A percentile compares a stretch with the other conserved stretches of the same genome.
Conservation (phyloP, 2,797 vertebrate genomes). For the Rhynchonycteris naso region DNA sequence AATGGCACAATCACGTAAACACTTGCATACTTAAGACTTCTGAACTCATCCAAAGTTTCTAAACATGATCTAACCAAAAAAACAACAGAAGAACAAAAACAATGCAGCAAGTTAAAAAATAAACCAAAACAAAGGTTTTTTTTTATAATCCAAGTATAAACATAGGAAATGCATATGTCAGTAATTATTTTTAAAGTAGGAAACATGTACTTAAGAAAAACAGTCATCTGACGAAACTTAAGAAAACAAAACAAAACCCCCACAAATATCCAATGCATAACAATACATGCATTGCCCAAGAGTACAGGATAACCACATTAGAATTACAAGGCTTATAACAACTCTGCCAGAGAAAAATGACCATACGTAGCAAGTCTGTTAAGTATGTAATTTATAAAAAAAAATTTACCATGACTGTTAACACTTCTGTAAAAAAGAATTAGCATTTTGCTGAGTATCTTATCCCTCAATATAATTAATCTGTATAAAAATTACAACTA, state of each 20-base stretch:
- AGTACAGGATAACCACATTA: slow-evolving; percentile 72
- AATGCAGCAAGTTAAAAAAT: slow-evolving; percentile 87
- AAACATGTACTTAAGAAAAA: slow-evolving; percentile 85
- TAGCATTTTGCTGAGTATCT: slow-evolving; percentile 77
- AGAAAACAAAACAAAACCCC: slow-evolving; percentile 52
- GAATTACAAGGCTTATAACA: slow-evolving; percentile 74
- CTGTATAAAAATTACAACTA: slow-evolving; percentile 79
- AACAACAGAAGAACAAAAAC: slow-evolving; percentile 86
- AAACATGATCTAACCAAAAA: slow-evolving; percentile 85
- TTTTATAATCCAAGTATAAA: slow-evolving; percentile 88
- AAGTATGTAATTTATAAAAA: slow-evolving; percentile 76
- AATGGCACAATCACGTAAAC: slow-evolving; percentile 92
- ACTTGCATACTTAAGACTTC: slow-evolving; percentile 93
- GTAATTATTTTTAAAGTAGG: slow-evolving; percentile 84
- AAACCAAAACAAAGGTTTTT: slow-evolving; percentile 70
- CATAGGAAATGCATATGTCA: slow-evolving; percentile 86
- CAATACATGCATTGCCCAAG: slow-evolving; percentile 81
- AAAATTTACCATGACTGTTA: slow-evolving; percentile 77
- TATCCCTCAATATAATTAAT: slow-evolving; percentile 77
- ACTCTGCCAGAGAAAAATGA: slow-evolving; percentile 59
- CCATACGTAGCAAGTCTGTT: slow-evolving; percentile 72
- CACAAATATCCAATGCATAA: slow-evolving; percentile 79
- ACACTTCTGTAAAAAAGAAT: slow-evolving; percentile 68
- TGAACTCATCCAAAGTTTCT: slow-evolving; percentile 88
- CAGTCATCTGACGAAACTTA: slow-evolving; percentile 79